phyloP scores from a whole-genome alignment of 2,113 vertebrate species.

The Proteles cristata region DNA sequence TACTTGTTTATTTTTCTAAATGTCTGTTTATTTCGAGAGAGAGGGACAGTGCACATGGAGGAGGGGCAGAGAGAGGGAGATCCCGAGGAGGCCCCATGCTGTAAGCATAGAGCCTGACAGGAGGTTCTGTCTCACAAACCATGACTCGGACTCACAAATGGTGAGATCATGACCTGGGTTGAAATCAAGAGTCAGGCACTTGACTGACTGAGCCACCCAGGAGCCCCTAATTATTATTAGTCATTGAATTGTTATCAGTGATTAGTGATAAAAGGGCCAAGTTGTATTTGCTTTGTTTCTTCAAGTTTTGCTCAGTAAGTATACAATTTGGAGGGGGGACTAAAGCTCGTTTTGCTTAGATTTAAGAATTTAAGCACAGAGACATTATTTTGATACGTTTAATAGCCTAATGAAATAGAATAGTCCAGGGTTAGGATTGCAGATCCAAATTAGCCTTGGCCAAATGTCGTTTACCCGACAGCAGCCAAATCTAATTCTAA shows the following conservation, averaged over 20 bases:
- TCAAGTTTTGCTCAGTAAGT: neutral
- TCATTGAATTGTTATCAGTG: neutral
- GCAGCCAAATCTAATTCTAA: neutral
- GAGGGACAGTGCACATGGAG: too few species aligned
- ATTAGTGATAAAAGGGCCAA: neutral
- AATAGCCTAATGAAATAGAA: neutral
- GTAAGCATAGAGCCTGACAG: too few species aligned
- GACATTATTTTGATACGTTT: neutral
- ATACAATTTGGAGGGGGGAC: neutral
- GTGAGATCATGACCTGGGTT: too few species aligned
- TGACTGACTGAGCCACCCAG: too few species aligned
- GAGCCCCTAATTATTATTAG: too few species aligned
- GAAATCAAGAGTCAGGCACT: too few species aligned
- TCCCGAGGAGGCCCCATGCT: too few species aligned
- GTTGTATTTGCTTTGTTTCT: neutral
- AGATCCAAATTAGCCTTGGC: constrained; percentile 9
- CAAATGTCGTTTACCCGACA: neutral
- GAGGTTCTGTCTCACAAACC: too few species aligned
- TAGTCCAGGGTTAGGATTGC: neutral
- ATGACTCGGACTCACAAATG: too few species aligned
- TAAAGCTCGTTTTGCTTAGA: neutral
- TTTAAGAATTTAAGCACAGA: constrained; percentile 16
- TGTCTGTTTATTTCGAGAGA: too few species aligned
- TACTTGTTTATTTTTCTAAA: neutral
- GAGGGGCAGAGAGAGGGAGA: too few species aligned